These are phyloP conservation scores for Drosophila limbata DNA, from an alignment of 2,888 invertebrate genomes.

Conservation along the genomic window DNA sequence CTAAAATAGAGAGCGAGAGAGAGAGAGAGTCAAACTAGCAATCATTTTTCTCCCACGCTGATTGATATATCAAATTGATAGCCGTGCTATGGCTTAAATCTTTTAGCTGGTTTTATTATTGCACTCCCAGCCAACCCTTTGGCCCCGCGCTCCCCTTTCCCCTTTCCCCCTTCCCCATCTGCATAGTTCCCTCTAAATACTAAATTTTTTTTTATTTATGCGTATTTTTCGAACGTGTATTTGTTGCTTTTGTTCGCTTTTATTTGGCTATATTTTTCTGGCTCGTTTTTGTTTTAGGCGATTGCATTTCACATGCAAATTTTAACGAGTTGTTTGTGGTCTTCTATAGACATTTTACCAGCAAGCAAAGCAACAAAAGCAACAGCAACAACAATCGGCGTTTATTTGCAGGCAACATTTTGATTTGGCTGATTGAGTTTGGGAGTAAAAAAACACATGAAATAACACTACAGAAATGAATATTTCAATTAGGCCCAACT, in stretches of 20 bases:
- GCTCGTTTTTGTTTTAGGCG: slow-evolving; percentile 58
- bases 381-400: slow-evolving; percentile 56
- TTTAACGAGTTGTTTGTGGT: slow-evolving; percentile 80
- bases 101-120: slow-evolving; percentile 47
- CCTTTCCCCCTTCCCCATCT: background rate
- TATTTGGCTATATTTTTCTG: slow-evolving; percentile 16
- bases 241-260: slow-evolving; percentile 6
- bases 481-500: slow-evolving; percentile 39
- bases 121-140: slow-evolving; percentile 15
- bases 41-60: slow-evolving; percentile 61
- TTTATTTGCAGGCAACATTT: slow-evolving; percentile 71
- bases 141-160: background rate
- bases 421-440: slow-evolving; percentile 74
- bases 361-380: slow-evolving; percentile 21
- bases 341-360: slow-evolving; percentile 56
- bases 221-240: slow-evolving; percentile 6
- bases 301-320: slow-evolving; percentile 77
- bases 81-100: slow-evolving; percentile 55
- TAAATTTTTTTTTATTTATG: background rate
- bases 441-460: slow-evolving; percentile 20
- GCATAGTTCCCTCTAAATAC: background rate
- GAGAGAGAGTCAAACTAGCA: slow-evolving; percentile 24
- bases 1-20: background rate
- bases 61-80: slow-evolving; percentile 79
- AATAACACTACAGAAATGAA: slow-evolving; percentile 20